Evolutionary conservation across 2,113 vertebrate species (phyloP).

Genomic region (Eptatretus burgeri): DNA sequence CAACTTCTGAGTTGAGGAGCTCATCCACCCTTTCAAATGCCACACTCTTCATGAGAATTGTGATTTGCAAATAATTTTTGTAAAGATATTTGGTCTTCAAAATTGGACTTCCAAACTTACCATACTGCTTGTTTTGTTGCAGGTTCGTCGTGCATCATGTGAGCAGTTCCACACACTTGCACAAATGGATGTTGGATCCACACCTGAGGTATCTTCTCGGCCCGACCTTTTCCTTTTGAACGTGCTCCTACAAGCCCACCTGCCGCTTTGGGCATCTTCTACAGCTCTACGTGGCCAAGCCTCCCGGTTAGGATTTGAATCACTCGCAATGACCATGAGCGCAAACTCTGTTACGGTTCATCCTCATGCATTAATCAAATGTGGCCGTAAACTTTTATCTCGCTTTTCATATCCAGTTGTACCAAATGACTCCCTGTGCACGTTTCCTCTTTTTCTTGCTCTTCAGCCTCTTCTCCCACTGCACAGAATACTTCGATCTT

Average conservation of each 20-base stretch:
- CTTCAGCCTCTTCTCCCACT: slow-evolving; percentile 60
- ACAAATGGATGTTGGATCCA: slow-evolving; percentile 59
- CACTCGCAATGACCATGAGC: not conserved
- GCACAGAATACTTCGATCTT: slow-evolving; percentile 91
- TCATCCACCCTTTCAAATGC: too few relatives aligned
- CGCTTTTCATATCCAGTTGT: too few relatives aligned
- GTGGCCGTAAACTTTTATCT: not conserved
- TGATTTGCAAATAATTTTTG: too few relatives aligned
- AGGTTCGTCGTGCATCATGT: slow-evolving; percentile 85
- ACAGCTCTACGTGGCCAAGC: slow-evolving; percentile 93
- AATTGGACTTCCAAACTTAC: too few relatives aligned
- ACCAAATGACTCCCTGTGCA: too few relatives aligned
- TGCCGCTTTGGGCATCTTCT: slow-evolving; percentile 85
- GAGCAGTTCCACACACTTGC: slow-evolving; percentile 88
- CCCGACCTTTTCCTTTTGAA: slow-evolving; percentile 41
- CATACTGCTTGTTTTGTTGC: slow-evolving; percentile 10
- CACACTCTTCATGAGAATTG: too few relatives aligned
- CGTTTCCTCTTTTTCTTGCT: slow-evolving; percentile 7
- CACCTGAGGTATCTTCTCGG: slow-evolving; percentile 31
- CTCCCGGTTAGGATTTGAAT: slow-evolving; percentile 32
- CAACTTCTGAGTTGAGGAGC: too few relatives aligned
- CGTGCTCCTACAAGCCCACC: slow-evolving; percentile 58
- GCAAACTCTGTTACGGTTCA: not conserved
- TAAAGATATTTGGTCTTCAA: too few relatives aligned
- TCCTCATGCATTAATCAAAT: not conserved